A percentile compares a stretch with the other conserved stretches of the same genome.
Evolutionary conservation across 2,888 invertebrate species (phyloP).

Genomic region (Caenorhabditis sp.): DNA sequence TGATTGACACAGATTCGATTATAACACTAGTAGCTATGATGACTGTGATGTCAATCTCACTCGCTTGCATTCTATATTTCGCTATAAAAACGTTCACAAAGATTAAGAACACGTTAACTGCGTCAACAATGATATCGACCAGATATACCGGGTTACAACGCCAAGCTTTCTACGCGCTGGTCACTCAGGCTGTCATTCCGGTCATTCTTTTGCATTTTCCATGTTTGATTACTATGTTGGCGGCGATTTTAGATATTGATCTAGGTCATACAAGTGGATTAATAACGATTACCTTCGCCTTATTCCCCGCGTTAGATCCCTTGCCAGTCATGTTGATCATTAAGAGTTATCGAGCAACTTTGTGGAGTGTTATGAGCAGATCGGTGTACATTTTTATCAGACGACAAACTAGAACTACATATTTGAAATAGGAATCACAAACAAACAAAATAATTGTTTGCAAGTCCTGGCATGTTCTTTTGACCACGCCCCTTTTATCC

Average conservation of each 20-base stretch:
- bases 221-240: slow-evolving; percentile 21
- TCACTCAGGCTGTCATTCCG: not conserved
- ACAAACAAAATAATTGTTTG: no score
- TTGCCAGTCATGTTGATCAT: not conserved
- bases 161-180: not conserved
- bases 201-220: not conserved
- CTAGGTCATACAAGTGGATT: not conserved
- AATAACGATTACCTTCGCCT: not conserved
- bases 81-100: not conserved
- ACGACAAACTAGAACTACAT: no score
- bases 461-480: no score
- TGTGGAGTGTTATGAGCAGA: not conserved
- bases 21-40: not conserved
- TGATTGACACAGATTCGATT: not conserved
- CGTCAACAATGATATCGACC: slow-evolving; percentile 10
- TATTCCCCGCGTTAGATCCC: not conserved
- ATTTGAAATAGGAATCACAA: no score
- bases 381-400: no score
- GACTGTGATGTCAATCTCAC: not conserved
- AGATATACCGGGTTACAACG: not conserved
- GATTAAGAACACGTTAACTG: not conserved
- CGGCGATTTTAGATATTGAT: slow-evolving; percentile 14
- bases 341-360: not conserved
- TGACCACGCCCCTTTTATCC: no score
- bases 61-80: not conserved